A percentile compares a stretch with the other conserved stretches of the same genome.
Conservation (phyloP, 2,113 vertebrate genomes). For the Anser brachyrhynchus region DNA sequence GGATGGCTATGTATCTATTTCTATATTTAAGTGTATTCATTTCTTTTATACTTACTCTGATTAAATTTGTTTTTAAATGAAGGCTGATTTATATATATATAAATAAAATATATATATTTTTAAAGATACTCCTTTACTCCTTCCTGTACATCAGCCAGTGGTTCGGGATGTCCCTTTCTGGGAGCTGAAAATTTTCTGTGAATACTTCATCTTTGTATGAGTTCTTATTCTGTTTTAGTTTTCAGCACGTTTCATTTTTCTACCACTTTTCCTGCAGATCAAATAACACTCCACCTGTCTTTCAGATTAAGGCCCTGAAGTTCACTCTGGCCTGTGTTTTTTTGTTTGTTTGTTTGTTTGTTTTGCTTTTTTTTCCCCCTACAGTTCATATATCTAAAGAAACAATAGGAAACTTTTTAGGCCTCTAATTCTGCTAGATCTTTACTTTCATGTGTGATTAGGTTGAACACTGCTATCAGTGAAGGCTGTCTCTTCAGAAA, state of each 20-base stretch:
- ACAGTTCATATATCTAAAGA: background rate
- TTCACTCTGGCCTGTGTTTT: background rate
- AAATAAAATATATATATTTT: too few species aligned
- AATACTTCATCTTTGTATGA: background rate
- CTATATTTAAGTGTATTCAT: background rate
- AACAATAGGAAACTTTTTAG: background rate
- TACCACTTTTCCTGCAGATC: background rate
- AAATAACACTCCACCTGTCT: background rate
- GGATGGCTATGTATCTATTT: conserved; percentile 22
- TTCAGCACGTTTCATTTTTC: accelerated
- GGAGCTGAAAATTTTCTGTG: background rate
- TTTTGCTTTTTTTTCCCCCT: background rate
- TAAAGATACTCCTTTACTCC: background rate
- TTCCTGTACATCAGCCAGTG: background rate
- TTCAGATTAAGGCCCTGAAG: background rate
- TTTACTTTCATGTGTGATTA: background rate
- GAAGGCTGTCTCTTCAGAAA: background rate
- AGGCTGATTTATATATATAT: background rate
- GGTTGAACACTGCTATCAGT: background rate
- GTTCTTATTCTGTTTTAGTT: background rate
- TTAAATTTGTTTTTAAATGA: background rate
- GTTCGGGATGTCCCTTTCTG: background rate
- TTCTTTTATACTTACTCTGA: background rate
- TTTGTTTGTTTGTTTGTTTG: too few species aligned
- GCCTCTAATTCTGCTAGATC: background rate